Evolutionary conservation across 2,797 vertebrate species (phyloP), one percentile per base, ranked within the genome.

Genomic region (Thalassophryne amazonica): DNA sequence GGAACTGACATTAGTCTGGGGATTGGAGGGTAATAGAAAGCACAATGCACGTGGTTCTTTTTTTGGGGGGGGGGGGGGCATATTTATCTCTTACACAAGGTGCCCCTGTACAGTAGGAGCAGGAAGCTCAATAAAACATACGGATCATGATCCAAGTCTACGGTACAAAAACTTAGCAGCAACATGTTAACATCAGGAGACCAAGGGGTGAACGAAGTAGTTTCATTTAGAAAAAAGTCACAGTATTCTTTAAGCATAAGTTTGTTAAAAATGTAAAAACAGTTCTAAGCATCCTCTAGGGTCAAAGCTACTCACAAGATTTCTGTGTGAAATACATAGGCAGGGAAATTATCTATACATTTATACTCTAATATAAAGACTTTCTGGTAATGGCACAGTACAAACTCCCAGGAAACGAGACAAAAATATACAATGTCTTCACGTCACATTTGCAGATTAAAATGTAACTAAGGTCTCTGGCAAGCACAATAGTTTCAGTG

Each of bases 151-250:
- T 90, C 86, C 84, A 86, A 88, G 84, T 89, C 87, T 89, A 89
- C 81, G 80, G 81, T 87, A 89, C 86, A 89, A 88, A 88, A 89
- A 87, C 93, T 97, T 96, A 97, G 97, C 95, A 98, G 95, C 96
- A 98, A 95, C 91, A 93, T 93, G 94, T 96, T 97, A 95, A 95
- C 92, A 89, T 91, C 79, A n/a, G 87, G 88, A 90, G 92, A 92
- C 89, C 90, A 88, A 75, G 91, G 92, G 91, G 92, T 90, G 93
- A 92, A 91, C 91, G 93, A 94, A 94, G 93, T 93, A 94, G 90
- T 94, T 96, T 94, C 92, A 92, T 91, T 93, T 92, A 90, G 89
- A 85, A 86, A 77, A 91, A 93, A 92, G 88, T 95, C 93, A 96
- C 94, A 95, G 91, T 93, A 93, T 92, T 86, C 79, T 83, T 86